Evolutionary conservation across 2,113 vertebrate genomes (phyloP).

Genomic region (Ailuropoda melanoleuca): DNA sequence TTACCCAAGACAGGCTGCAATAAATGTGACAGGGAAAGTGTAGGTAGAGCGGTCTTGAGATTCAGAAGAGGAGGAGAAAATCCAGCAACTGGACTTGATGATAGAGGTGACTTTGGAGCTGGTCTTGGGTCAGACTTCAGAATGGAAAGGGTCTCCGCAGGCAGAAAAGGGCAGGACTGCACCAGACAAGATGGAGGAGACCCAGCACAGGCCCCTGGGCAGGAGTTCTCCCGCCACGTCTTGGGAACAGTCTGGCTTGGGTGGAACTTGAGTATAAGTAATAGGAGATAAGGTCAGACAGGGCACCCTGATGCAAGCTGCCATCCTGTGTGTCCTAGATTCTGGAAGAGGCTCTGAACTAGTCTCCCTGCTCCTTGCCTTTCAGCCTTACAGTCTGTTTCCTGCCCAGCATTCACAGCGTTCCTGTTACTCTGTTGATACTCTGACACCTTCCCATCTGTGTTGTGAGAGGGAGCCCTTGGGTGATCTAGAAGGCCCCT

Average conservation of each 20-base stretch:
- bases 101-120: background rate
- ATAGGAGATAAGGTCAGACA: background rate
- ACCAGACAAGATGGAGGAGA: background rate
- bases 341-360: background rate
- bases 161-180: background rate
- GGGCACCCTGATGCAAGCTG: background rate
- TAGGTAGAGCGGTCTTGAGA: background rate
- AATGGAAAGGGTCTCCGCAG: background rate
- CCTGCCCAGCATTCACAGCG: background rate
- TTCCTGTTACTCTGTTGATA: background rate
- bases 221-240: background rate
- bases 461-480: background rate
- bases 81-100: background rate
- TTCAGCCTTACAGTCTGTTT: background rate
- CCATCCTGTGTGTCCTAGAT: background rate
- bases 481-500: background rate
- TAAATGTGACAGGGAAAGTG: background rate
- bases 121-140: background rate
- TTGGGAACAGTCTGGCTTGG: background rate
- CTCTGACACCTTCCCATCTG: background rate
- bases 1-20: background rate
- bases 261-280: background rate
- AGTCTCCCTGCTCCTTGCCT: background rate
- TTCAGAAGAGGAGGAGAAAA: background rate
- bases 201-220: background rate